Conservation (phyloP, 2,113 vertebrate species). For the Piprites chloris region DNA sequence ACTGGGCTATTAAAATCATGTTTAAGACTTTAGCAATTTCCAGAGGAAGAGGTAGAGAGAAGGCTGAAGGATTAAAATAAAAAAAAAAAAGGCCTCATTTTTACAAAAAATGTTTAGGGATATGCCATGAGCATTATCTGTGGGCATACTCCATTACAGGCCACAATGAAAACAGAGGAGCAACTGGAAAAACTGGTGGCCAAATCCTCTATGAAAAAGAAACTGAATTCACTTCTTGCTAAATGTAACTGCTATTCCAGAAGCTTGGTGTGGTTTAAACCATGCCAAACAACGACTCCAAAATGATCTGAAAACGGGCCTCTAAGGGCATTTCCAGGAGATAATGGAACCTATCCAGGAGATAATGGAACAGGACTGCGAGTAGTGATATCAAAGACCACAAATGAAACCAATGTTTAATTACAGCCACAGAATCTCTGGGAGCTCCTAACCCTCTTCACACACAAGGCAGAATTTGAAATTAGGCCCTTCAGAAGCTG, state of each 20-base stretch:
- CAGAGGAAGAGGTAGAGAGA: neutral
- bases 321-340: neutral
- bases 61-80: neutral
- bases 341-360: neutral
- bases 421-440: neutral
- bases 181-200: neutral
- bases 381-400: neutral
- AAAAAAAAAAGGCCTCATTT: neutral
- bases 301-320: neutral
- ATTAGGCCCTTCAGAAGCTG: neutral
- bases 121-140: neutral
- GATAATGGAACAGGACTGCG: neutral
- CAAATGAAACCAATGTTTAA: neutral
- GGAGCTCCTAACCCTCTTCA: neutral
- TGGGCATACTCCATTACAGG: neutral
- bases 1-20: neutral
- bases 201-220: neutral
- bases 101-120: neutral
- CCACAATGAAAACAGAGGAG: neutral
- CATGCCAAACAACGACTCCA: neutral
- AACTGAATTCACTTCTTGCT: neutral
- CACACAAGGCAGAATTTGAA: neutral
- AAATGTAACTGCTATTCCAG: neutral
- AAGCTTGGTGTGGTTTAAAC: neutral
- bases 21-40: neutral